Base-by-base conservation (phyloP, 37 sponge, comb jelly and placozoan genomes). In the Spongilla lacustris region DNA sequence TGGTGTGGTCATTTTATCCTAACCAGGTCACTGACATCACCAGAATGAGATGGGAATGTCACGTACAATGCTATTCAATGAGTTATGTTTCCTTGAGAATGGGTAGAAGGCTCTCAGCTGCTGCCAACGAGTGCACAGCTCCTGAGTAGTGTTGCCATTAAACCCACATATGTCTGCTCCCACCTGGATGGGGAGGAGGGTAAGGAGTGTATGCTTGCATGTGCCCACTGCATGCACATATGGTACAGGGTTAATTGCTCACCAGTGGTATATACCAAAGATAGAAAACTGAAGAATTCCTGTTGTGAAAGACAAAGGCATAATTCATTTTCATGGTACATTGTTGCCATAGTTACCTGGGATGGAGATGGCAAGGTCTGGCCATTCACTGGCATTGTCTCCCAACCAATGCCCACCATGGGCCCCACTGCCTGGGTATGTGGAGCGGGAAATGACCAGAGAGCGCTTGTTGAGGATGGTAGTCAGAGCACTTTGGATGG, bases 81-180 rank as follows among this genome's bases (percentile, higher is more conserved):
- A 37, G 73, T 91, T 96, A 82, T 96, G 96, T 80, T 92, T 94
- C 25, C 96, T 48, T 12, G 92, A 96, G 70, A 93, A 96, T 10
- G 94, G 89, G 68, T 96, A 96, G 50, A 93, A 96, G 19, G 96
- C 91, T 74, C 96, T 94, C 23, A 96, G 68, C 83, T 96, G 89
- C 58, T 86, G 77, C 96, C 96, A 96, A 28, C 96, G 71, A 24
- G 76, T 81, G 50, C 94, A 93, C 76, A 96, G 76, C 86, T 93
- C 87, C 37, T 86, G 90, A 30, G 89, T 91, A 32, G 92, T 78
- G 71, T 89, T 83, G 77, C 82, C 96, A 80, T 68, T 66, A 58
- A 93, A 96, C 24, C 96, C 96, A 80, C 96, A 93, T 50, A 96
- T 93, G 46, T 96, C 94, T n/a, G 92, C 94, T 6, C 96, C 96